phyloP scores from a whole-genome alignment of 2,113 vertebrate species.

The Polypterus senegalus region DNA sequence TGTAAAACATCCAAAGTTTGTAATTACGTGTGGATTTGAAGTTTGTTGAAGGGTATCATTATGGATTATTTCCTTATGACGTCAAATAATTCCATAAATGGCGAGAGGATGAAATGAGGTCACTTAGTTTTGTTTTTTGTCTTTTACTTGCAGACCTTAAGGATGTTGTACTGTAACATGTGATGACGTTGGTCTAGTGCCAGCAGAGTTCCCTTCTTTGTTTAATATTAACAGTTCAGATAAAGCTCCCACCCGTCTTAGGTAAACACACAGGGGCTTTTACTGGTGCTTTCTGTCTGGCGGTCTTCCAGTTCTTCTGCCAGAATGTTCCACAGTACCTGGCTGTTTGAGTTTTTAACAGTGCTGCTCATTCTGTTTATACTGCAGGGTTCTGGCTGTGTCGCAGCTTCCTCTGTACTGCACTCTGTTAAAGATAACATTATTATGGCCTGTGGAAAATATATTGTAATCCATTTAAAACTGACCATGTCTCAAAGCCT shows the following conservation, averaged over 20 bases:
- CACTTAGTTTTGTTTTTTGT: too few species aligned
- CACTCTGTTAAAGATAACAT: constrained; percentile 1
- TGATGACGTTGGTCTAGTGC: background rate
- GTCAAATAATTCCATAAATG: too few species aligned
- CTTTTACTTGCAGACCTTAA: too few species aligned
- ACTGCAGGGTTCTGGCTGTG: background rate
- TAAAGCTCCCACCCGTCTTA: constrained; percentile 10
- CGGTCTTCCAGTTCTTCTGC: background rate
- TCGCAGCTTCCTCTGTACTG: constrained; percentile 10
- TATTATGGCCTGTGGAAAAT: constrained; percentile 15
- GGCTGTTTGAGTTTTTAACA: background rate
- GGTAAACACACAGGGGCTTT: constrained; percentile 7
- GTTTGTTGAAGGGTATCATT: too few species aligned
- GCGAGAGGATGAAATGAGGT: too few species aligned
- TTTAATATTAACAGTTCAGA: constrained; percentile 11
- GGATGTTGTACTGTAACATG: background rate
- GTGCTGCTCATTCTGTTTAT: constrained; percentile 3
- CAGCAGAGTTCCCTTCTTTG: constrained; percentile 4
- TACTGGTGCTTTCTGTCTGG: constrained; percentile 1
- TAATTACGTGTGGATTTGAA: too few species aligned
- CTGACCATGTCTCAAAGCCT: background rate
- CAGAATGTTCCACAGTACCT: background rate
- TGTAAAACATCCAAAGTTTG: too few species aligned
- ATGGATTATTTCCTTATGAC: too few species aligned
- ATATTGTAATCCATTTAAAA: constrained; percentile 14